Evolutionary conservation across 1,140 invertebrate species (phyloP).

Genomic region (Drosophila sechellia): DNA sequence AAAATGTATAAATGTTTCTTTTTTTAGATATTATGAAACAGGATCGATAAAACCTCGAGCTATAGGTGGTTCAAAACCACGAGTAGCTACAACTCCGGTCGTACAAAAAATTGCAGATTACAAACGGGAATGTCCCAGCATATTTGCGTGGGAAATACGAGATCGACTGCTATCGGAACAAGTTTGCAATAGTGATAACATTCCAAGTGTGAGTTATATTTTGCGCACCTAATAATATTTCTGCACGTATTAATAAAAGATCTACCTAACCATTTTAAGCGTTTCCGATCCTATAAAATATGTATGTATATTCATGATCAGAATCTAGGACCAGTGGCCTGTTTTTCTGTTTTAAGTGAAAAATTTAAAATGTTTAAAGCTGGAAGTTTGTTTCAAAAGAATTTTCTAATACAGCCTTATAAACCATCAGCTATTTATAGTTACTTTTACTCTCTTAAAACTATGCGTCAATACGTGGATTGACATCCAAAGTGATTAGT

Average conservation of each 20-base stretch:
- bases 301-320: no score
- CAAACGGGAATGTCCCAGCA: slow-evolving; percentile 98
- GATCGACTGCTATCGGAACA: slow-evolving; percentile 97
- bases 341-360: no score
- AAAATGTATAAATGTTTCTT: slow-evolving; percentile 1
- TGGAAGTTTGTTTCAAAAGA: no score
- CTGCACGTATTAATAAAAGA: not conserved
- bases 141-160: slow-evolving; percentile 99
- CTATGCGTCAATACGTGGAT: no score
- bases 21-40: slow-evolving; percentile 97
- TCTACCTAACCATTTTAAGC: no score
- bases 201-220: slow-evolving; percentile 97
- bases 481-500: no score
- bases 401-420: no score
- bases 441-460: no score
- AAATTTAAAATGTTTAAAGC: no score
- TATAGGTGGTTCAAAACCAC: slow-evolving; percentile 97
- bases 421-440: no score
- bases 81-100: slow-evolving; percentile 97
- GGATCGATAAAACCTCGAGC: slow-evolving; percentile 97
- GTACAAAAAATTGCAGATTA: slow-evolving; percentile 97
- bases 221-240: not conserved
- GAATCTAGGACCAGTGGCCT: no score
- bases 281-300: no score
- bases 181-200: slow-evolving; percentile 99